A percentile compares a stretch with the other conserved stretches of the same genome.
These are phyloP conservation scores for Drosophila lowei DNA, from an alignment of 1,140 invertebrate genomes.

Conservation along the genomic window DNA sequence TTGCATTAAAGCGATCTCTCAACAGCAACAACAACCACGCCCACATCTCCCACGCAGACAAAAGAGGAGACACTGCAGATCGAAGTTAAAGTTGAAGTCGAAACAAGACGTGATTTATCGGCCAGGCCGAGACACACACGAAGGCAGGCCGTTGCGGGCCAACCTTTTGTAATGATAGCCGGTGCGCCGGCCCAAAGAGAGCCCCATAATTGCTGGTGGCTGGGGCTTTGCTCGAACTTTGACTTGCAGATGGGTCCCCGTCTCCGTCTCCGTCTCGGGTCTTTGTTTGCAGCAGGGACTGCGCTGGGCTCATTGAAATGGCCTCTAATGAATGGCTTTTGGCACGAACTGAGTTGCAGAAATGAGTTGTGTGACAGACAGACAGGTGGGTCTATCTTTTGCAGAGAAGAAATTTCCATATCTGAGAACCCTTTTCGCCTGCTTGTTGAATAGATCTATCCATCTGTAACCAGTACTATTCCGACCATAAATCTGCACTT, in stretches of 20 bases:
- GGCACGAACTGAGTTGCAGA: not conserved
- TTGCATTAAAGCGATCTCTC: slow-evolving; percentile 9
- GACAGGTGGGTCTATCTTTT: not conserved
- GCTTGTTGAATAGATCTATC: too few relatives aligned
- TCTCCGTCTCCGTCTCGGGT: too few relatives aligned
- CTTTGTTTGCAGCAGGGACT: too few relatives aligned
- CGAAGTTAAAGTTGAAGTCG: too few relatives aligned
- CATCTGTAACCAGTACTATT: too few relatives aligned
- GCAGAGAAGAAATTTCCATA: not conserved
- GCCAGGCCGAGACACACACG: too few relatives aligned
- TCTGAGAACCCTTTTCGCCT: too few relatives aligned
- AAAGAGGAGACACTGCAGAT: not conserved
- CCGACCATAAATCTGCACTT: too few relatives aligned
- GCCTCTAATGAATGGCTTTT: slow-evolving; percentile 1
- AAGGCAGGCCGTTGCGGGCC: too few relatives aligned
- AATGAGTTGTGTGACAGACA: too few relatives aligned
- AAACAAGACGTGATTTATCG: slow-evolving; percentile 16
- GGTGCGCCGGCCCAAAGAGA: slow-evolving; percentile 1
- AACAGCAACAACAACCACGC: too few relatives aligned
- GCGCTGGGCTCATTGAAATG: slow-evolving; percentile 4
- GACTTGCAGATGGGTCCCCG: not conserved
- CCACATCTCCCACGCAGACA: slow-evolving; percentile 19
- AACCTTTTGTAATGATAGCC: slow-evolving; percentile 8
- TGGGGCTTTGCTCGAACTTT: slow-evolving; percentile 7
- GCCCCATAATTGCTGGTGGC: slow-evolving; percentile 12